Base-by-base conservation (phyloP, 2,888 invertebrate genomes). In the Xylocampa areola region DNA sequence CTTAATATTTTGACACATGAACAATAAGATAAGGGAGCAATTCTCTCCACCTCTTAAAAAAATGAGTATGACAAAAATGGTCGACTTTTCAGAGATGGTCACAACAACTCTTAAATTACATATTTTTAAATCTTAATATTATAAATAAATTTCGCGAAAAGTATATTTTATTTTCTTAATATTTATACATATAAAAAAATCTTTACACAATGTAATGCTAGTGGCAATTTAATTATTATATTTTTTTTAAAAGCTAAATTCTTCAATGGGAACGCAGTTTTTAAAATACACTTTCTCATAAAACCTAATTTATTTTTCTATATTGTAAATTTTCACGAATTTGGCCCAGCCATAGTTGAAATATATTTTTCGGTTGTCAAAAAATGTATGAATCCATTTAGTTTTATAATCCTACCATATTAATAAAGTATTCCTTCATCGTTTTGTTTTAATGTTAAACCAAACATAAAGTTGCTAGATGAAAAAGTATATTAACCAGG, bases 211-310 rank as follows among this genome's bases (percentile, higher is more conserved):
- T 30, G 55, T 70, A 52, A 66, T 40, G 35, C 79, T 79, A 80
- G 68, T 80, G 80, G 79, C 79, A 79, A 80, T 73, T 70, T 70
- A 36, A n/a, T n/a, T n/a, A n/a, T n/a, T n/a, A n/a, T n/a, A n/a
- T n/a, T n/a, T n/a, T n/a, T n/a, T n/a, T 69, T 57, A 57, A 48
- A 70, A 47, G 43, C 49, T 40, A 48, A 52, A 49, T 36, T 17
- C 48, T 2, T 44, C 27, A 41, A 41, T 35, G 11, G 25, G 25
- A 39, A 50, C 61, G 59, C 68, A 52, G 29, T 5, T 2, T 0
- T 27, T 2, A 25, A 19, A 1, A 5, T 3, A n/a, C 35, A 10
- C n/a, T 5, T 6, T 17, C 19, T 21, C 11, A 2, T 11, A n/a
- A n/a, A n/a, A n/a, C n/a, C 6, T 11, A 10, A 1, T n/a, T 35